Percentiles rank a stretch among this genome's conserved stretches.
Conservation (phyloP, 2,113 vertebrate species). For the Scytalopus superciliaris region DNA sequence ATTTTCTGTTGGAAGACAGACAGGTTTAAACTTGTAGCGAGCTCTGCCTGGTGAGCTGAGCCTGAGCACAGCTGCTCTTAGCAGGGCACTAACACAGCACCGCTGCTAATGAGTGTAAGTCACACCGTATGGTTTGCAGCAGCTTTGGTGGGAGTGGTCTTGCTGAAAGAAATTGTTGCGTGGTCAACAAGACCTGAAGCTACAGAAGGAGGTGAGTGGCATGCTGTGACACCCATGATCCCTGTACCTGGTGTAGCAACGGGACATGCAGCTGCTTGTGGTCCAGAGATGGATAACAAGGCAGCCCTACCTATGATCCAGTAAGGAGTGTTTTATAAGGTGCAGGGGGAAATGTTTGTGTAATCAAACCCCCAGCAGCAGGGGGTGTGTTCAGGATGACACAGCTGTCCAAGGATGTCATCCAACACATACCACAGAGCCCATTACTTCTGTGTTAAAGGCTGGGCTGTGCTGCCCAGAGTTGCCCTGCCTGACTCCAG, state of each 20-base stretch:
- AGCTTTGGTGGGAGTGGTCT: not conserved
- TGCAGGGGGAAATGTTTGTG: not conserved
- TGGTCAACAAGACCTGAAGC: not conserved
- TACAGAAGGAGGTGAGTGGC: not conserved
- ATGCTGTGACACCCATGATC: not conserved
- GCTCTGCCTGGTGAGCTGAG: not conserved
- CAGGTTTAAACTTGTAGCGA: not conserved
- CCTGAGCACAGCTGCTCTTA: not conserved
- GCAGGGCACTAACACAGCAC: not conserved
- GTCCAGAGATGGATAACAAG: not conserved
- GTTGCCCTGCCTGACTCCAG: not conserved
- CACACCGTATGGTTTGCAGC: fast-evolving
- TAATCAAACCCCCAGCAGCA: not conserved
- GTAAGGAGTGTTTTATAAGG: not conserved
- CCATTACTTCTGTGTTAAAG: not conserved
- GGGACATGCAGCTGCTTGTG: not conserved
- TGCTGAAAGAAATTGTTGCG: not conserved
- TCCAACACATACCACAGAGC: not conserved
- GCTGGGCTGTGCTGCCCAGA: not conserved
- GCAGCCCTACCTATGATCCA: not conserved
- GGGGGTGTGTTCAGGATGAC: not conserved
- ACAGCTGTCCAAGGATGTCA: not conserved
- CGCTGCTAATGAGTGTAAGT: not conserved
- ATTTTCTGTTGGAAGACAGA: not conserved
- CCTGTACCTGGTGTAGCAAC: not conserved